These are phyloP conservation scores for Mechanitis messenoides DNA, from an alignment of 2,888 invertebrate species.

Conservation along the genomic window DNA sequence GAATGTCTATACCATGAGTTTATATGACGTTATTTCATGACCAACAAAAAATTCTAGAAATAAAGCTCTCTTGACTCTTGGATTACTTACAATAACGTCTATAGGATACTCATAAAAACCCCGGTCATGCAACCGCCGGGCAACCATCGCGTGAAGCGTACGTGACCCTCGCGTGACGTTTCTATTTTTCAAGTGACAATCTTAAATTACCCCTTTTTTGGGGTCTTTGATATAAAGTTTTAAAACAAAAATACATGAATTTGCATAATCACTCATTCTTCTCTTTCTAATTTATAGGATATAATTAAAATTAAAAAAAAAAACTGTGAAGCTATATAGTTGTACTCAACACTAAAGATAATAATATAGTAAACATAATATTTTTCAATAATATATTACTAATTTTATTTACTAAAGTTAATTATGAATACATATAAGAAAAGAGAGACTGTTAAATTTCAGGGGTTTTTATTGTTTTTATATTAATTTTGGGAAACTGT, in stretches of 20 bases:
- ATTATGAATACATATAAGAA: neutral
- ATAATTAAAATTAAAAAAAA: no score
- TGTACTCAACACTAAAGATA: no score
- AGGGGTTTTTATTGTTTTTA: no score
- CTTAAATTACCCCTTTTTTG: slow-evolving; percentile 10
- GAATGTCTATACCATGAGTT: neutral
- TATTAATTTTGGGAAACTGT: slow-evolving; percentile 13
- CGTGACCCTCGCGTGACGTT: slow-evolving; percentile 49
- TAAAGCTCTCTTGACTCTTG: slow-evolving; percentile 1
- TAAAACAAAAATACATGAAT: no score
- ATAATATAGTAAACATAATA: no score
- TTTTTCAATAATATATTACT: no score
- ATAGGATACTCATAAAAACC: slow-evolving; percentile 21
- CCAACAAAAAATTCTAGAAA: slow-evolving; percentile 6
- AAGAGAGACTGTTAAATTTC: no score
- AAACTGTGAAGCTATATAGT: no score
- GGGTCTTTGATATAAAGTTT: neutral
- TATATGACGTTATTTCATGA: slow-evolving; percentile 15
- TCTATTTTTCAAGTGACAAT: slow-evolving; percentile 28
- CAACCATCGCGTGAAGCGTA: slow-evolving; percentile 43
- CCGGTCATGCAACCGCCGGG: slow-evolving; percentile 33
- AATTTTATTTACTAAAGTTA: neutral
- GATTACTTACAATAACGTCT: neutral
- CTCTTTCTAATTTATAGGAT: no score
- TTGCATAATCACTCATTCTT: no score